Evolutionary conservation across 2,888 invertebrate species (phyloP), one percentile per base, ranked within the genome.

Genomic region (Prenolepis imparis): DNA sequence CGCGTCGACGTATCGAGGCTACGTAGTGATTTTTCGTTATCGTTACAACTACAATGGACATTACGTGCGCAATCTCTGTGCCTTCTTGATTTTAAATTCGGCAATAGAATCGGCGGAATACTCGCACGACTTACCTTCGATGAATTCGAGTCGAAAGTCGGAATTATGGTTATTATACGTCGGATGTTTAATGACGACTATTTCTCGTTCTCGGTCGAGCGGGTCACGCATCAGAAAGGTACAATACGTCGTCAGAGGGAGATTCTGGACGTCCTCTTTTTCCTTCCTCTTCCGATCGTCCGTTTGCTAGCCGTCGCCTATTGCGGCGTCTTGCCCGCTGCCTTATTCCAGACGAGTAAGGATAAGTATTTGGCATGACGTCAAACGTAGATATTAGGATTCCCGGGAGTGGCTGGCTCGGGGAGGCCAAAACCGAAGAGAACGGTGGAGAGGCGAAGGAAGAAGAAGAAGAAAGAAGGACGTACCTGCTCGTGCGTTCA

Each of bases 321-420:
- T 90, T 88, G 87, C 88, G 86, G 83, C 84, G 80, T 82, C 84
- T 82, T 83, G 86, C 77, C 84, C 83, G 88, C 89, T 77, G 91
- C 91, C 93, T 93, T 93, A 94, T 94, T 94, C 94, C 89, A 90
- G 90, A 90, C 92, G 91, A 91, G 93, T 92, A 91, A 91, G 91
- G 89, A 90, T 91, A 92, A 93, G 93, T 92, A 93, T 93, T 94
- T 94, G 94, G 94, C 94, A 94, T 94, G 92, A 92, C 93, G 93
- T 94, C 94, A 94, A 94, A 94, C 92, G 92, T 91, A 87, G 93
- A 94, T 93, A 94, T 94, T 94, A 92, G 94, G 93, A 94, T 94
- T 94, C 94, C 90, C 90, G 86, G 86, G 86, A 91, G 89, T 91
- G 87, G 85, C 88, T 86, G 88, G 90, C 90, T 48, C 88, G 87